Evolutionary conservation across 2,888 invertebrate species (phyloP).

Genomic region (Hirudinaria manillensis): DNA sequence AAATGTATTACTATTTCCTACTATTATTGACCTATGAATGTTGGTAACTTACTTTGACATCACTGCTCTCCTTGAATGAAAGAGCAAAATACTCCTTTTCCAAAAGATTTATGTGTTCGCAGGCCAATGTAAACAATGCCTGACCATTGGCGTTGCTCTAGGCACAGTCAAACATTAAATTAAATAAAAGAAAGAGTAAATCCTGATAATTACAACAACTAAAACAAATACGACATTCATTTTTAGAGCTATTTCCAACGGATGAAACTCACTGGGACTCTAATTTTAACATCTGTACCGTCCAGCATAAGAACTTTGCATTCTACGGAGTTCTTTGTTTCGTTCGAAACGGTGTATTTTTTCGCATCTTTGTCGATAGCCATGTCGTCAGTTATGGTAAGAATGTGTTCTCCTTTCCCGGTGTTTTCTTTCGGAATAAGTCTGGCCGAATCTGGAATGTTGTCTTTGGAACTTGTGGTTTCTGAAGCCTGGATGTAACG

Average conservation of each 20-base stretch:
- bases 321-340: conserved; percentile 17
- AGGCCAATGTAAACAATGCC: conserved; percentile 23
- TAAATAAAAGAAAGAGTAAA: not conserved
- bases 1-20: not conserved
- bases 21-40: not conserved
- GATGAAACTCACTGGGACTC: conserved; percentile 22
- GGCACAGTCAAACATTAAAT: not conserved
- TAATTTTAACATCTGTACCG: conserved; percentile 22
- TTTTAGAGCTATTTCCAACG: not conserved
- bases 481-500: too few species aligned
- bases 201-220: not conserved
- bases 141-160: conserved; percentile 26
- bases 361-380: conserved; percentile 8
- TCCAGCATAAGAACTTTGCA: conserved; percentile 32
- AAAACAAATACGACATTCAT: not conserved
- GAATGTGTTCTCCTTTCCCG: not conserved
- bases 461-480: conserved; percentile 1
- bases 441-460: conserved; percentile 12
- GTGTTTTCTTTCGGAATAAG: not conserved
- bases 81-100: conserved; percentile 30
- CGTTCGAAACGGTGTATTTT: not conserved
- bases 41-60: conserved; percentile 20
- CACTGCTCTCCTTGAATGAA: conserved; percentile 9
- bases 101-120: conserved; percentile 27
- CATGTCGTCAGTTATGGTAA: conserved; percentile 14